A percentile compares a stretch with the other conserved stretches of the same genome.
These are phyloP conservation scores for Neotoxoptera formosana DNA, from an alignment of 1,140 invertebrate genomes.

Conservation along the genomic window DNA sequence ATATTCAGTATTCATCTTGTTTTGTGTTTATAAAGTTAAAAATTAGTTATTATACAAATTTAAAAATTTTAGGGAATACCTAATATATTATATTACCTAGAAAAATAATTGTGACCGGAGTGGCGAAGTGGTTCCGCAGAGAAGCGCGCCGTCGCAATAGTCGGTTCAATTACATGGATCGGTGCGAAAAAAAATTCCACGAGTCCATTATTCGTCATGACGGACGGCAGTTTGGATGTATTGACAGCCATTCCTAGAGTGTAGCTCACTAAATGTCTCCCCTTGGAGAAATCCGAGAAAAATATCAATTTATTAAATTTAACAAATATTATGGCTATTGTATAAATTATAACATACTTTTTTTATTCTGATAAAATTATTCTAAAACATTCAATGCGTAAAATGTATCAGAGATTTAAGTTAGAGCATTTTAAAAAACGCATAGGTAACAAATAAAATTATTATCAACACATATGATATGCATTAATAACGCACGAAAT, in stretches of 20 bases:
- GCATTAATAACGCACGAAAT: background rate
- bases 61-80: background rate
- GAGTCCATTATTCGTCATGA: background rate
- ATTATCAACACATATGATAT: background rate
- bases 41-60: too few species aligned
- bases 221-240: background rate
- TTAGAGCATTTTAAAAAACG: background rate
- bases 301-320: background rate
- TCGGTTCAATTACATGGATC: background rate
- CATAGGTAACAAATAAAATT: background rate
- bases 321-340: too few species aligned
- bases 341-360: too few species aligned
- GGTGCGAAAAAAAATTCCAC: too few species aligned
- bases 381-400: background rate
- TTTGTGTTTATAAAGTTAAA: background rate
- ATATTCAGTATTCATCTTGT: background rate
- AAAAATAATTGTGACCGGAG: background rate
- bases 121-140: background rate
- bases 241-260: too few species aligned
- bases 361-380: too few species aligned
- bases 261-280: background rate
- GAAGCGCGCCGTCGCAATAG: background rate
- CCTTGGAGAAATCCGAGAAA: background rate
- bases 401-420: too few species aligned
- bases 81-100: background rate